Evolutionary conservation across 2,113 vertebrate genomes (phyloP).

Genomic region (Hirundichthys speculiger): DNA sequence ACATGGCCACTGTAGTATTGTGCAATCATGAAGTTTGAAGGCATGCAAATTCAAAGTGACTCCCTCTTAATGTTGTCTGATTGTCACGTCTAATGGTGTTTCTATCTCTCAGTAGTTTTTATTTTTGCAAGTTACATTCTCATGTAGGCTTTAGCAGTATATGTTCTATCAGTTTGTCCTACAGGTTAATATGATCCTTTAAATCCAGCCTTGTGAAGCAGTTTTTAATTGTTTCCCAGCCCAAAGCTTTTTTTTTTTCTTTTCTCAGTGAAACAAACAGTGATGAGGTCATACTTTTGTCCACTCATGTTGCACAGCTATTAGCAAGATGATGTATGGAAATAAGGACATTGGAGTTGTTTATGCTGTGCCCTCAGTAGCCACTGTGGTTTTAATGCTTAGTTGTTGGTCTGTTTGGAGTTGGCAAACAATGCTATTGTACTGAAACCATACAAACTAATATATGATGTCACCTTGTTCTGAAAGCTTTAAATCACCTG

Average conservation of each 20-base stretch:
- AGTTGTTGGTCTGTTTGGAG: conserved; percentile 14
- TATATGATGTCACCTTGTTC: conserved; percentile 35
- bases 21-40: conserved; percentile 1
- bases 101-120: conserved; percentile 8
- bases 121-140: conserved; percentile 35
- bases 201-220: conserved; percentile 54
- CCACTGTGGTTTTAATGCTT: conserved; percentile 29
- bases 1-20: neutral
- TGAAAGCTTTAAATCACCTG: conserved; percentile 24
- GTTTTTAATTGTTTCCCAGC: conserved; percentile 62
- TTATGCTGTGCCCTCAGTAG: conserved; percentile 51
- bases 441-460: conserved; percentile 5
- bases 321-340: conserved; percentile 49
- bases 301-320: conserved; percentile 41
- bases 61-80: too few species aligned
- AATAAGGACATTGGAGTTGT: conserved; percentile 54
- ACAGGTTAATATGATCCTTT: conserved; percentile 59
- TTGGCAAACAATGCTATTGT: conserved; percentile 3
- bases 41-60: neutral
- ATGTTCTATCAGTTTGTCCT: conserved; percentile 42
- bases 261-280: conserved; percentile 24
- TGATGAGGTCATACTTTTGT: conserved; percentile 58
- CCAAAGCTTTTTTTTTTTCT: conserved; percentile 23
- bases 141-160: conserved; percentile 24
- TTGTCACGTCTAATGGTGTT: neutral